Conservation (phyloP, 2,888 invertebrate species). For the Archips xylosteana region DNA sequence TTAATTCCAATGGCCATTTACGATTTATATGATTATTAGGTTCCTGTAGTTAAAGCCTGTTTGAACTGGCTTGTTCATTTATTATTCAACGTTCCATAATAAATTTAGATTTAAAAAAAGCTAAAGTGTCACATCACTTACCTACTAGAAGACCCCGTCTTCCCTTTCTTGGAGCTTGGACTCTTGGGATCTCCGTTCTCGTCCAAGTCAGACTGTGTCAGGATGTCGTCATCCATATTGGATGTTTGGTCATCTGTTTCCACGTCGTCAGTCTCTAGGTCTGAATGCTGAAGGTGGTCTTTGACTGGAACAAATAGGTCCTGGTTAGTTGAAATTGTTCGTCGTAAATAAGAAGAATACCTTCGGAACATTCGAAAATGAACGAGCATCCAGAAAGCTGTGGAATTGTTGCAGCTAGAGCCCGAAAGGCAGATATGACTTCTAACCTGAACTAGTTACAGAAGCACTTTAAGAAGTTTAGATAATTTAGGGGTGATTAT, state of each 20-base stretch:
- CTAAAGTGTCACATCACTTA: constrained; percentile 18
- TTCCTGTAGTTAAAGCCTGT: too few relatives aligned
- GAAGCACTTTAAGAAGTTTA: too few relatives aligned
- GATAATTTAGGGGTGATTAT: too few relatives aligned
- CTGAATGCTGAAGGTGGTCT: constrained; percentile 86
- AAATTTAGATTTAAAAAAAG: too few relatives aligned
- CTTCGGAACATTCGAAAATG: neutral
- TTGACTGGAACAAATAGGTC: constrained; percentile 83
- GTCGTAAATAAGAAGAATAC: neutral
- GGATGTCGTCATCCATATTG: constrained; percentile 83
- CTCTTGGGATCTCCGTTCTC: constrained; percentile 83
- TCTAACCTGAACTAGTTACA: too few relatives aligned
- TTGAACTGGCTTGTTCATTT: too few relatives aligned
- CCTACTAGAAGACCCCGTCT: constrained; percentile 63
- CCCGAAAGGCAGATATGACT: too few relatives aligned
- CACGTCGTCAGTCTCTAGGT: constrained; percentile 86
- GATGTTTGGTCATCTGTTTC: constrained; percentile 88
- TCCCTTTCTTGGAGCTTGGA: constrained; percentile 81
- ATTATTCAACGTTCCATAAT: too few relatives aligned
- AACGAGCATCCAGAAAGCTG: neutral
- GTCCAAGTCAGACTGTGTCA: constrained; percentile 81
- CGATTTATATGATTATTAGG: too few relatives aligned
- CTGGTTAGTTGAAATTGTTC: neutral
- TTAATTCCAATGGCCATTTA: neutral
- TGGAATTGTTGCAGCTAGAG: neutral